Evolutionary conservation across 2,888 invertebrate genomes (phyloP).

Genomic region (Tortrix viridana): DNA sequence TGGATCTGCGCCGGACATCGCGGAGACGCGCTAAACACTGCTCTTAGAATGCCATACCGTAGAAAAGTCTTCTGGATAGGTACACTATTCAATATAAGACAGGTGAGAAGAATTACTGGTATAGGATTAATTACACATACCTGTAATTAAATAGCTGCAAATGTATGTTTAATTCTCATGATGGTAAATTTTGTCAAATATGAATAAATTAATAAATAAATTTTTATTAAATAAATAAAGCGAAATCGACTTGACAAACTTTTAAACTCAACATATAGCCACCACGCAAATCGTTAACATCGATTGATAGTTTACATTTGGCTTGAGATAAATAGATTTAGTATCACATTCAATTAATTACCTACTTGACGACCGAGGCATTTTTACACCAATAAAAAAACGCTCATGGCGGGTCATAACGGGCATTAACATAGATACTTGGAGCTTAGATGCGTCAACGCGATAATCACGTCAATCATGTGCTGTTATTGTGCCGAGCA

Average conservation of each 20-base stretch:
- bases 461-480: slow-evolving; percentile 36
- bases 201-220: no score
- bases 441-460: slow-evolving; percentile 23
- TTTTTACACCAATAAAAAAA: not conserved
- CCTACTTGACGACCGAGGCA: not conserved
- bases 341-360: no score
- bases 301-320: no score
- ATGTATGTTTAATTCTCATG: no score
- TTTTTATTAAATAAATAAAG: no score
- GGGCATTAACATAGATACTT: slow-evolving; percentile 5
- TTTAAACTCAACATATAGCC: no score
- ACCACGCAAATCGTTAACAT: no score
- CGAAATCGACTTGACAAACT: no score
- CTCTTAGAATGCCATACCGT: slow-evolving; percentile 55
- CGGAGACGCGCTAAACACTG: slow-evolving; percentile 69
- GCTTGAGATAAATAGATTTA: not conserved
- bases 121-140: no score
- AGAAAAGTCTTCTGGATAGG: not conserved
- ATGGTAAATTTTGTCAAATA: no score
- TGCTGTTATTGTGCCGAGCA: slow-evolving; percentile 43
- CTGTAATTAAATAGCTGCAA: no score
- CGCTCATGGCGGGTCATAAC: not conserved
- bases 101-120: not conserved
- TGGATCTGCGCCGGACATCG: slow-evolving; percentile 61
- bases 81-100: not conserved